These are phyloP conservation scores for Incurvaria masculella DNA, from an alignment of 2,888 invertebrate genomes.

Conservation along the genomic window DNA sequence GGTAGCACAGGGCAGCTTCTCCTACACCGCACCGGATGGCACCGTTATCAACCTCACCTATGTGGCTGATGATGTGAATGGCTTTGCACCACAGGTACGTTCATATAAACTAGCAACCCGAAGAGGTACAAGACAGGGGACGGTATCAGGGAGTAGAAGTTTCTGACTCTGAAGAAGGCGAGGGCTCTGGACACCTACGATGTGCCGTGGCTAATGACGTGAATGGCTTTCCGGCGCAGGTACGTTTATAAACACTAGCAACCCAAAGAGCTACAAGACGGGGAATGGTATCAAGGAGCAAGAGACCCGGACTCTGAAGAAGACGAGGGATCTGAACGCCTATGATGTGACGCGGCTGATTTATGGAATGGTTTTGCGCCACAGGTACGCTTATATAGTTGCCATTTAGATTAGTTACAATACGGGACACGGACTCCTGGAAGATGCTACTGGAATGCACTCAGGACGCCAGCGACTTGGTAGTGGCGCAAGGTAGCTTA, in stretches of 20 bases:
- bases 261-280: conserved; percentile 65
- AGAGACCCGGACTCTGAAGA: conserved; percentile 74
- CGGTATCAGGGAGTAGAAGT: conserved; percentile 77
- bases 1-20: conserved; percentile 63
- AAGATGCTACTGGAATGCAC: conserved; percentile 75
- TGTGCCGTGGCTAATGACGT: conserved; percentile 71
- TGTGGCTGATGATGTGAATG: conserved; percentile 69
- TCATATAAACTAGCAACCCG: not conserved
- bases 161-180: conserved; percentile 72
- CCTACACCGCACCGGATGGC: conserved; percentile 69
- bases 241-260: conserved; percentile 14
- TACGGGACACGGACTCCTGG: conserved; percentile 78
- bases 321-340: conserved; percentile 63
- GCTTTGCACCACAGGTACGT: conserved; percentile 51
- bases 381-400: conserved; percentile 26
- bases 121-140: conserved; percentile 75
- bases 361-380: conserved; percentile 64
- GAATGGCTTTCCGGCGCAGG: conserved; percentile 58
- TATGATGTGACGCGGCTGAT: conserved; percentile 68
- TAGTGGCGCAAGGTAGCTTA: not conserved
- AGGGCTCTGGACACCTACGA: conserved; percentile 63
- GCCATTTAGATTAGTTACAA: conserved; percentile 57
- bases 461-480: no score
- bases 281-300: conserved; percentile 80
- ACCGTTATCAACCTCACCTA: conserved; percentile 67